phyloP scores from a whole-genome alignment of 2,113 vertebrate species.

The Rhizomys pruinosus region DNA sequence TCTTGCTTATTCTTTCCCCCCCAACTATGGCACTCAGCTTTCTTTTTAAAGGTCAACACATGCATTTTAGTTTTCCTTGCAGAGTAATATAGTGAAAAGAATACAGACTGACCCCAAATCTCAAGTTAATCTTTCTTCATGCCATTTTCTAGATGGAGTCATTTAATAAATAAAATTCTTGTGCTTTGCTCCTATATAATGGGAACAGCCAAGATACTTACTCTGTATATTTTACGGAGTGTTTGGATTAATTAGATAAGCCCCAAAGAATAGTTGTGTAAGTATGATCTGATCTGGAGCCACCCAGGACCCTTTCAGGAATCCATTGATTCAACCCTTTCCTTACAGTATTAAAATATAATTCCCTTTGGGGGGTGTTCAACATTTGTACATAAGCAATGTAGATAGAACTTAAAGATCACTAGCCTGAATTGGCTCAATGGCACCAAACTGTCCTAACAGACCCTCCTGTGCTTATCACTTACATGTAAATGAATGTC shows the following conservation, averaged over 20 bases:
- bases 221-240: not conserved
- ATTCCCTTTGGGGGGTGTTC: not conserved
- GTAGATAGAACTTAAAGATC: not conserved
- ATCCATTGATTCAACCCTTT: not conserved
- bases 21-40: not conserved
- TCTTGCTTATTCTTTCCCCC: not conserved
- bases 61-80: constrained; percentile 22
- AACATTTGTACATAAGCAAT: not conserved
- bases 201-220: not conserved
- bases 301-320: not conserved
- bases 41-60: constrained; percentile 27
- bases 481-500: not conserved
- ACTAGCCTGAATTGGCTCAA: too few species aligned
- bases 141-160: not conserved
- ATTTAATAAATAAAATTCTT: not conserved
- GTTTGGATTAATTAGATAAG: not conserved
- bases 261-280: not conserved
- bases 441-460: not conserved
- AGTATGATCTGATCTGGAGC: not conserved
- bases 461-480: not conserved
- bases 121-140: constrained; percentile 1
- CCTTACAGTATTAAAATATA: not conserved
- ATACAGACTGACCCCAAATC: not conserved
- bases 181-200: not conserved
- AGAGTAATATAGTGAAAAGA: not conserved